phyloP scores from a whole-genome alignment of 2,888 invertebrate species.

The Cerastis leucographa region DNA sequence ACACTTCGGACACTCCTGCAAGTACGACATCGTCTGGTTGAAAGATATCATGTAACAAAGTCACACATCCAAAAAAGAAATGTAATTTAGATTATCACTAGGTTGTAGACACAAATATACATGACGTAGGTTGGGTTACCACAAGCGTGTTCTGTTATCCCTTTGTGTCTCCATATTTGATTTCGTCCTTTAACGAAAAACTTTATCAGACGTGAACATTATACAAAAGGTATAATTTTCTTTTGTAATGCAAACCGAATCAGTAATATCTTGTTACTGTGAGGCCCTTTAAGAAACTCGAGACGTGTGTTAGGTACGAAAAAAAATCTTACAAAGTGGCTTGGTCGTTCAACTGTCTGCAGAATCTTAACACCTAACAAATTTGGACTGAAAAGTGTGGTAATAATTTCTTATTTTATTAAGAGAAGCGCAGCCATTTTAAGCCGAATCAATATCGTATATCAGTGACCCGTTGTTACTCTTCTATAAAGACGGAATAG shows the following conservation, averaged over 20 bases:
- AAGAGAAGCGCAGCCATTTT: not conserved
- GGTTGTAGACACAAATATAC: not conserved
- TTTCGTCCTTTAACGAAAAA: slow-evolving; percentile 21
- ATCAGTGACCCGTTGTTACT: not conserved
- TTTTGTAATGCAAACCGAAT: slow-evolving; percentile 45
- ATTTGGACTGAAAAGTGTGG: not conserved
- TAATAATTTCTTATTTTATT: not conserved
- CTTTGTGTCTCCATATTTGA: slow-evolving; percentile 40
- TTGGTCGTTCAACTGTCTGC: not conserved
- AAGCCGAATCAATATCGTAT: not conserved
- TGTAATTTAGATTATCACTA: not conserved
- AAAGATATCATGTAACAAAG: not conserved
- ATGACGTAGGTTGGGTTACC: not conserved
- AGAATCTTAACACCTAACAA: not conserved
- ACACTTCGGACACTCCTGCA: too few species aligned
- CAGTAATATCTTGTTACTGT: slow-evolving; percentile 44
- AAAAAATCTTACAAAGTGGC: slow-evolving; percentile 2
- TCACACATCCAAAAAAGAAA: not conserved
- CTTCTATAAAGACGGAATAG: not conserved
- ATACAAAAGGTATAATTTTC: slow-evolving; percentile 36
- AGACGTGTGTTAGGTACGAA: slow-evolving; percentile 12
- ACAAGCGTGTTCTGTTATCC: slow-evolving; percentile 19
- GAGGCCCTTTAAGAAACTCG: slow-evolving; percentile 37
- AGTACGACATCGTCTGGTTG: too few species aligned
- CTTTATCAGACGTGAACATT: slow-evolving; percentile 24